These are phyloP conservation scores for Arizona elegans DNA, from an alignment of 2,113 vertebrate species.

Conservation along the genomic window DNA sequence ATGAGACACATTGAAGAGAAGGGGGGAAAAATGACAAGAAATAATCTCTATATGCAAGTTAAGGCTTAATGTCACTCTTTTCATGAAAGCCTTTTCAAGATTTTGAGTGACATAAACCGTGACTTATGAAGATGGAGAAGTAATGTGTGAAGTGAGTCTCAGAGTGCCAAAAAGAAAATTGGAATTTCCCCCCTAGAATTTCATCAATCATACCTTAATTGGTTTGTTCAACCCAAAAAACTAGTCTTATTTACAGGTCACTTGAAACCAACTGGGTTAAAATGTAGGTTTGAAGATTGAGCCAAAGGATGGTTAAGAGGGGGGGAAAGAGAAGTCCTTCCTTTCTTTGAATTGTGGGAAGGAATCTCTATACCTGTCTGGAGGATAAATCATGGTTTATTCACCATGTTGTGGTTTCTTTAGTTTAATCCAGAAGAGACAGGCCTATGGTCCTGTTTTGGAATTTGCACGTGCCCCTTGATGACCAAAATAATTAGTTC, in stretches of 20 bases:
- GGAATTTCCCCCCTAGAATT: accelerated
- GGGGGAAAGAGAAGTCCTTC: background rate
- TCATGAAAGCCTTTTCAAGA: background rate
- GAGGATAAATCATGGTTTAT: background rate
- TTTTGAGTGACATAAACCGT: background rate
- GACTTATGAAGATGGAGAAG: background rate
- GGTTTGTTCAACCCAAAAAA: background rate
- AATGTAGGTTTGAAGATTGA: background rate
- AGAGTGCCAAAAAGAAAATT: background rate
- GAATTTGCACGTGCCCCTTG: background rate
- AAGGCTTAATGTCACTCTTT: background rate
- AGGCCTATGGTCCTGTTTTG: background rate
- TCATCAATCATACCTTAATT: background rate
- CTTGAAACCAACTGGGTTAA: background rate
- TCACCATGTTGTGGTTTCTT: background rate
- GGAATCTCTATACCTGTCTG: background rate
- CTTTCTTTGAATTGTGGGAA: background rate
- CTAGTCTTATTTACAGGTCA: background rate
- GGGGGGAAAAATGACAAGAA: background rate
- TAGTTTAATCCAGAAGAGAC: background rate
- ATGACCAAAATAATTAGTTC: background rate
- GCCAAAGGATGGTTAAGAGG: background rate
- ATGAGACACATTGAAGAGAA: background rate
- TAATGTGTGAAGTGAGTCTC: background rate
- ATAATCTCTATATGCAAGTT: background rate